Evolutionary conservation across 2,113 vertebrate genomes (phyloP).

Genomic region (Poeciliopsis prolifica): DNA sequence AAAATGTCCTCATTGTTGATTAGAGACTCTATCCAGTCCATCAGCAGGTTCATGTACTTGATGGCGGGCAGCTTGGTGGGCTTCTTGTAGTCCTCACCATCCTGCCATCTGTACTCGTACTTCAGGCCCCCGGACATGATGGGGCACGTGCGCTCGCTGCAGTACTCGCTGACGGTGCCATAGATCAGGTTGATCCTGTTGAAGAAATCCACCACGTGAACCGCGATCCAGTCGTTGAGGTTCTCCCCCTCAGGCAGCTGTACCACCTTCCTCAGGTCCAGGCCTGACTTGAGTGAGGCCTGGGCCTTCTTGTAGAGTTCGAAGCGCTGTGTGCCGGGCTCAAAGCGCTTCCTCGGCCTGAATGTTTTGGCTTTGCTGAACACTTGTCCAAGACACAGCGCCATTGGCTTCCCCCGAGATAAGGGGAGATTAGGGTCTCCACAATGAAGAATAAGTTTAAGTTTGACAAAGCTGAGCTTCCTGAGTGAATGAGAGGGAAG

Average conservation of each 20-base stretch:
- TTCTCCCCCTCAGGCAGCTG: slow-evolving; percentile 90
- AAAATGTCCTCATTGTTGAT: slow-evolving; percentile 97
- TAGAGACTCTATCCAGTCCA: slow-evolving; percentile 97
- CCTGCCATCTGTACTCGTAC: slow-evolving; percentile 98
- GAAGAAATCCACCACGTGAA: slow-evolving; percentile 98
- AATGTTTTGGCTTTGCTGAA: slow-evolving; percentile 98
- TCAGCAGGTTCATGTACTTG: slow-evolving; percentile 93
- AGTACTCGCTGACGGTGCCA: slow-evolving; percentile 95
- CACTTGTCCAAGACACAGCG: slow-evolving; percentile 94
- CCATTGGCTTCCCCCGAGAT: slow-evolving; percentile 80
- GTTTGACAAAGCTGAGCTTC: slow-evolving; percentile 32
- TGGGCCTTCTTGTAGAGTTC: slow-evolving; percentile 97
- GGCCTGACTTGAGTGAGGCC: slow-evolving; percentile 93
- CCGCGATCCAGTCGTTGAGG: slow-evolving; percentile 94
- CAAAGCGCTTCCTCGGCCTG: slow-evolving; percentile 91
- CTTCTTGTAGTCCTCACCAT: slow-evolving; percentile 89
- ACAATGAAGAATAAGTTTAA: slow-evolving; percentile 42
- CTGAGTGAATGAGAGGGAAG: background rate
- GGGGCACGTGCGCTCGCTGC: slow-evolving; percentile 90
- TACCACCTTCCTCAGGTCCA: slow-evolving; percentile 93
- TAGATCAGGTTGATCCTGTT: slow-evolving; percentile 99
- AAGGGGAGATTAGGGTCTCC: slow-evolving; percentile 34
- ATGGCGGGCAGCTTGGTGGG: slow-evolving; percentile 93
- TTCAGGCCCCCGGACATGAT: slow-evolving; percentile 94
- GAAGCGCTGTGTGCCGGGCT: slow-evolving; percentile 94